These are phyloP conservation scores for Datnioides undecimradiatus DNA, from an alignment of 2,113 vertebrate species.

Conservation along the genomic window DNA sequence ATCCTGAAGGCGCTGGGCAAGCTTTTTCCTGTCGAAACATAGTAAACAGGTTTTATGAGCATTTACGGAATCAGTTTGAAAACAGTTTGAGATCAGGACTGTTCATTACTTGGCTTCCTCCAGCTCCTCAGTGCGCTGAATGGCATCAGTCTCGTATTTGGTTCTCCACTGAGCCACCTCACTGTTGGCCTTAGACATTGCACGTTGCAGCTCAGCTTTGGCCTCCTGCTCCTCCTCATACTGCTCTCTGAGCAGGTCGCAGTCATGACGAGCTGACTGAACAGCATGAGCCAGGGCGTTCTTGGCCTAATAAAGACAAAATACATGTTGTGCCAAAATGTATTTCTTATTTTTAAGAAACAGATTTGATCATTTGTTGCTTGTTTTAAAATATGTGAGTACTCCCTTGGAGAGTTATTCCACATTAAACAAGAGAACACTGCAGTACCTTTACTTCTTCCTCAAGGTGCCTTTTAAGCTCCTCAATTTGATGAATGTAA, in stretches of 20 bases:
- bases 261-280: conserved; percentile 82
- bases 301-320: conserved; percentile 90
- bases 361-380: not conserved
- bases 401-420: no score
- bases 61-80: no score
- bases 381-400: no score
- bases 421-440: not conserved
- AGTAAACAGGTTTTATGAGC: no score
- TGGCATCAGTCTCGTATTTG: conserved; percentile 84
- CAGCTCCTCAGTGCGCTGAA: conserved; percentile 85
- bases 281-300: conserved; percentile 88
- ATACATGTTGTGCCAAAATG: no score
- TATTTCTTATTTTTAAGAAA: no score
- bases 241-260: conserved; percentile 86
- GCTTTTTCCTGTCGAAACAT: conserved; percentile 78
- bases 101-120: conserved; percentile 84
- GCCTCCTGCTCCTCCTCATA: conserved; percentile 87
- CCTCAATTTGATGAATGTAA: conserved; percentile 88
- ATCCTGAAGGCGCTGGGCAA: conserved; percentile 82
- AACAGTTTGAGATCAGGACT: not conserved
- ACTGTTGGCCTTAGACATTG: conserved; percentile 82
- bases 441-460: conserved; percentile 83
- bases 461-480: conserved; percentile 88
- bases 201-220: conserved; percentile 83
- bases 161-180: conserved; percentile 85